Conservation (phyloP, 2,113 vertebrate genomes). For the Mungos mungo region DNA sequence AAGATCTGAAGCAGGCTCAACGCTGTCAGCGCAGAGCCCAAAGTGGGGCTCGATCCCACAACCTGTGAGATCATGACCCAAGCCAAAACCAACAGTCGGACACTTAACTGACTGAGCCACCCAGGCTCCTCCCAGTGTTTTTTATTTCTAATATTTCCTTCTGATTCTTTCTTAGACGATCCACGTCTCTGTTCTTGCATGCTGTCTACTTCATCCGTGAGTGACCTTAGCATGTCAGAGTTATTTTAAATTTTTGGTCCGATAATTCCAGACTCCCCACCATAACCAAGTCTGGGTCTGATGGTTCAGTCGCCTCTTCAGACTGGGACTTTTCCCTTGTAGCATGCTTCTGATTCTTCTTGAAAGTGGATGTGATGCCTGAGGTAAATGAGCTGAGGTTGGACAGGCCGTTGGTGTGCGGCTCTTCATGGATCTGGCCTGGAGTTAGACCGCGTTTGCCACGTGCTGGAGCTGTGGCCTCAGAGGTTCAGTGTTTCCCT, state of each 20-base stretch:
- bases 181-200: not conserved
- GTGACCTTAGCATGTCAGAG: not conserved
- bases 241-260: not conserved
- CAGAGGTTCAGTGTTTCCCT: not conserved
- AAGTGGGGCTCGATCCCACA: too few species aligned
- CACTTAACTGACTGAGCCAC: too few species aligned
- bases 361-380: not conserved
- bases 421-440: not conserved
- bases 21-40: too few species aligned
- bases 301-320: not conserved
- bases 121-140: too few species aligned
- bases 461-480: not conserved
- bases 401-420: not conserved
- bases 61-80: too few species aligned
- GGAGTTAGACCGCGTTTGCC: not conserved
- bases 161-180: not conserved
- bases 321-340: not conserved
- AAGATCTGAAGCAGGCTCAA: too few species aligned
- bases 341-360: too few species aligned
- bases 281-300: not conserved
- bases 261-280: not conserved
- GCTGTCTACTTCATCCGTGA: not conserved
- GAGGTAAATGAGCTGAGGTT: not conserved
- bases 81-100: too few species aligned
- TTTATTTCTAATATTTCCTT: not conserved